Conservation (phyloP, 2,888 invertebrate genomes). For the Parasteatoda lunata region DNA sequence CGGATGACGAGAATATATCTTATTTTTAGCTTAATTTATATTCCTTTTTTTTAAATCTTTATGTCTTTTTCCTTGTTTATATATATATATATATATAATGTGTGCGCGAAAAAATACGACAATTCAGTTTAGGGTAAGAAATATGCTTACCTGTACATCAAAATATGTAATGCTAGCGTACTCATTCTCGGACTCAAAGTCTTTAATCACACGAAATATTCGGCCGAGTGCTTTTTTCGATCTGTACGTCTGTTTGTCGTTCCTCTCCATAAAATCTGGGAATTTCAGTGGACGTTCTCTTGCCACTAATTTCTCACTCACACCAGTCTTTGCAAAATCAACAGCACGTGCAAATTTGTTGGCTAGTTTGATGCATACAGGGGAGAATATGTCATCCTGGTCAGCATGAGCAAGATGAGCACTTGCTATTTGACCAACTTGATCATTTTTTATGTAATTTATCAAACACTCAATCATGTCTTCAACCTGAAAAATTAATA, state of each 20-base stretch:
- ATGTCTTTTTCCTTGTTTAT: too few relatives aligned
- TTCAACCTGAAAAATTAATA: too few relatives aligned
- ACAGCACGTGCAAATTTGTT: conserved; percentile 65
- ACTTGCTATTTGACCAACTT: conserved; percentile 69
- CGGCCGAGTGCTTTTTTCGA: conserved; percentile 69
- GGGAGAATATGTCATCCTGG: conserved; percentile 29
- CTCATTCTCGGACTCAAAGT: conserved; percentile 55
- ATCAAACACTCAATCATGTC: background rate
- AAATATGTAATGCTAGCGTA: conserved; percentile 7
- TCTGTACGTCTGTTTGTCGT: conserved; percentile 52
- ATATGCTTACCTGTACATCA: conserved; percentile 34
- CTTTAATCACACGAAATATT: conserved; percentile 63
- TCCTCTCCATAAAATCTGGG: conserved; percentile 70
- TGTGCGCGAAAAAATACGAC: too few relatives aligned
- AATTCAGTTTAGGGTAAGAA: background rate
- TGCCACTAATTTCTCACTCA: conserved; percentile 19
- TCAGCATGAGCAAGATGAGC: conserved; percentile 70
- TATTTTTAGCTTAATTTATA: too few relatives aligned
- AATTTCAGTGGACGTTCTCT: conserved; percentile 53
- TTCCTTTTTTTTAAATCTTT: too few relatives aligned
- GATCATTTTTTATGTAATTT: conserved; percentile 67
- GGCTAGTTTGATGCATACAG: conserved; percentile 52
- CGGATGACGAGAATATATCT: too few relatives aligned
- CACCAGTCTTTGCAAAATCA: conserved; percentile 70
- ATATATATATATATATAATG: too few relatives aligned